Evolutionary conservation across 2,888 invertebrate genomes (phyloP).

Genomic region (Drosophila engyochracea): DNA sequence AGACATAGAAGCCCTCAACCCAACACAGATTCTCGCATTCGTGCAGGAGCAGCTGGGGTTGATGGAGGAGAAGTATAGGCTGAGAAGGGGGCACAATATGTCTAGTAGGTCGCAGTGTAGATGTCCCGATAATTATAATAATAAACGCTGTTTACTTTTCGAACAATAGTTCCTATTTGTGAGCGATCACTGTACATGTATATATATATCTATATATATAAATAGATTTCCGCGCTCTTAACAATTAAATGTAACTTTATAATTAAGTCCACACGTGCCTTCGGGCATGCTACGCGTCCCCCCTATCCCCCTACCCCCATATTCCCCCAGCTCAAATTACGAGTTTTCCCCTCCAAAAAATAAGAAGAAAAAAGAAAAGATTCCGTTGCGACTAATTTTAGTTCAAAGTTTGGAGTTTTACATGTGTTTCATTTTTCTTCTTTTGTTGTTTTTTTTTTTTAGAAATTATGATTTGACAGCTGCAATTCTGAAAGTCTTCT

Average conservation of each 20-base stretch:
- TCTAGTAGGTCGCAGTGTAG: too few species aligned
- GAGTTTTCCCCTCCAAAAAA: slow-evolving; percentile 5
- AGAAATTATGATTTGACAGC: slow-evolving; percentile 37
- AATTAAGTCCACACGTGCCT: slow-evolving; percentile 54
- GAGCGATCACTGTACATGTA: neutral
- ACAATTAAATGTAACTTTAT: slow-evolving; percentile 52
- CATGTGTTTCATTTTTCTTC: slow-evolving; percentile 18
- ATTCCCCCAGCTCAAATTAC: neutral
- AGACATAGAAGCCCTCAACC: too few species aligned
- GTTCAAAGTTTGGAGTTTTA: slow-evolving; percentile 25
- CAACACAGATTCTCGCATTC: too few species aligned
- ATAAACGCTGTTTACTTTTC: too few species aligned
- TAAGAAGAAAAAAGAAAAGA: slow-evolving; percentile 4
- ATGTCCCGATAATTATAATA: too few species aligned
- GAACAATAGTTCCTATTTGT: neutral
- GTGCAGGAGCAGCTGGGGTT: too few species aligned
- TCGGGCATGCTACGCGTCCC: neutral
- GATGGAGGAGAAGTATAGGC: too few species aligned
- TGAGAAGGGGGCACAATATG: too few species aligned
- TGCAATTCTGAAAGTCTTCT: slow-evolving; percentile 11
- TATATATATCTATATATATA: neutral
- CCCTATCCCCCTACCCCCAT: too few species aligned
- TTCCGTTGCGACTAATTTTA: slow-evolving; percentile 37
- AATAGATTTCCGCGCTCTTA: slow-evolving; percentile 22
- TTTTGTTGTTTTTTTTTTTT: neutral